Evolutionary conservation across 2,113 vertebrate genomes (phyloP).

Genomic region (Ameiurus melas): DNA sequence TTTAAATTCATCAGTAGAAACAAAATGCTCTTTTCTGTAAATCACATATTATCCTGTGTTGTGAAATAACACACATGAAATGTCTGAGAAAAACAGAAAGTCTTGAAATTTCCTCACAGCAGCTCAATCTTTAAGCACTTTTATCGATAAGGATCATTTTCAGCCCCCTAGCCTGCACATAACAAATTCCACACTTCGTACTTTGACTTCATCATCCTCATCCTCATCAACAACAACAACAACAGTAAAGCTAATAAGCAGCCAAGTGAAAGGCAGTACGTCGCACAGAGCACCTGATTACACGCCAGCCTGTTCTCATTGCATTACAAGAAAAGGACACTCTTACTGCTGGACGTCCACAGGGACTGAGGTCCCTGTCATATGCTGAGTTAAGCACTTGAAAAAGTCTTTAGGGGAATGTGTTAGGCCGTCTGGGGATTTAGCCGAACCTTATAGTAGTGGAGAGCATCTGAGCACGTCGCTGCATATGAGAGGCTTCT

Average conservation of each 20-base stretch:
- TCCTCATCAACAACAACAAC: background rate
- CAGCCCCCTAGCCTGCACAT: background rate
- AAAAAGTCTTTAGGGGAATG: conserved; percentile 49
- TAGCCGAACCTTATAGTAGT: conserved; percentile 39
- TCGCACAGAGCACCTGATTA: conserved; percentile 22
- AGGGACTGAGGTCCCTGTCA: conserved; percentile 42
- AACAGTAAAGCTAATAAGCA: conserved; percentile 21
- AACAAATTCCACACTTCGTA: conserved; percentile 3
- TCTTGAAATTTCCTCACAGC: conserved; percentile 31
- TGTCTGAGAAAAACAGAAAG: conserved; percentile 13
- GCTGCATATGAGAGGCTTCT: conserved; percentile 53
- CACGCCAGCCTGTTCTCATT: background rate
- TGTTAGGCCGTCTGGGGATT: conserved; percentile 39
- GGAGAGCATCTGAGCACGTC: conserved; percentile 35
- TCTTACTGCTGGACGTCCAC: conserved; percentile 37
- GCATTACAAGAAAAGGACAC: conserved; percentile 4
- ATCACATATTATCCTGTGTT: background rate
- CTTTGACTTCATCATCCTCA: conserved; percentile 6
- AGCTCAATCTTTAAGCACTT: conserved; percentile 41
- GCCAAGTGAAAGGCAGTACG: conserved; percentile 8
- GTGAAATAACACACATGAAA: background rate
- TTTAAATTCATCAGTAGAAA: background rate
- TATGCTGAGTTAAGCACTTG: conserved; percentile 49
- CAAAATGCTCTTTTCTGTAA: background rate
- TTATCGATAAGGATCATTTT: conserved; percentile 16